These are phyloP conservation scores for Cheilosia impressa DNA, from an alignment of 2,888 invertebrate species.

Conservation along the genomic window DNA sequence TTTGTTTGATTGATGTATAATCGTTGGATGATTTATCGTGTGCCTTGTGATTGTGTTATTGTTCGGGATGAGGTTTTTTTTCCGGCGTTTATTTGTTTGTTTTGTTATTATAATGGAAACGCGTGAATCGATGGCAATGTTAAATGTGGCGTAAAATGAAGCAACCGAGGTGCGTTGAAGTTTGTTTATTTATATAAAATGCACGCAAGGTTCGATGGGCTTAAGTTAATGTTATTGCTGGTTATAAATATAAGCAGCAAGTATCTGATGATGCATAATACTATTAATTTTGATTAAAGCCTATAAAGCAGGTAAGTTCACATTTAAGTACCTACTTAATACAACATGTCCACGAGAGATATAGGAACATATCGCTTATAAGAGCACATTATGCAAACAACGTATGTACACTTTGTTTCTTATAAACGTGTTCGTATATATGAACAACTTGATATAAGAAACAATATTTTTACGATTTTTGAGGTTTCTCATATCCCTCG, in stretches of 20 bases:
- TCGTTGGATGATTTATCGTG: slow-evolving; percentile 70
- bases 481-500: no score
- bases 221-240: slow-evolving; percentile 5
- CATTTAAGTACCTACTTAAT: no score
- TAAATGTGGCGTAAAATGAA: slow-evolving; percentile 30
- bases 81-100: background rate
- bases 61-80: slow-evolving; percentile 41
- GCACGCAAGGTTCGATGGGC: slow-evolving; percentile 3
- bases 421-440: no score
- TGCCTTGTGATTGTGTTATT: slow-evolving; percentile 56
- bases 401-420: no score
- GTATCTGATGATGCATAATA: background rate
- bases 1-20: slow-evolving; percentile 72
- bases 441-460: no score
- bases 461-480: no score
- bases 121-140: slow-evolving; percentile 17
- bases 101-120: slow-evolving; percentile 33
- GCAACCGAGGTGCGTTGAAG: slow-evolving; percentile 12
- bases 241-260: background rate
- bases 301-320: no score
- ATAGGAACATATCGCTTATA: no score
- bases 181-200: slow-evolving; percentile 35
- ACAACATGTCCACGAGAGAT: no score
- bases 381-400: no score
- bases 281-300: background rate